These are phyloP conservation scores for Petaurus breviceps DNA, from an alignment of 2,113 vertebrate genomes.

Conservation along the genomic window DNA sequence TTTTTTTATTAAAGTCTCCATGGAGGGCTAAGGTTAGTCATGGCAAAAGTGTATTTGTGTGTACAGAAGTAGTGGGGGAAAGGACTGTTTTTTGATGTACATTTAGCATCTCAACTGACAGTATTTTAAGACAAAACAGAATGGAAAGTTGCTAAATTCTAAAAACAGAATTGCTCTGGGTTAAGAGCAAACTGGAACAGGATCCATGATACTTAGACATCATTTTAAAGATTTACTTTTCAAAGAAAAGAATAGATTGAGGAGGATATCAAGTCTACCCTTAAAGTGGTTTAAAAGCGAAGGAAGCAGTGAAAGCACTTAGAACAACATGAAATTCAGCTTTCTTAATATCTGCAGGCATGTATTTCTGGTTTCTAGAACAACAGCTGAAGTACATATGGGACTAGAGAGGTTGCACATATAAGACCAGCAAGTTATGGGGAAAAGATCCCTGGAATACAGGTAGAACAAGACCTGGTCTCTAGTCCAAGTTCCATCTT, in stretches of 20 bases:
- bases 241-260: not conserved
- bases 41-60: not conserved
- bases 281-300: not conserved
- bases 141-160: not conserved
- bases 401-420: not conserved
- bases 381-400: not conserved
- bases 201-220: not conserved
- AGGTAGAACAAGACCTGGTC: not conserved
- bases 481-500: not conserved
- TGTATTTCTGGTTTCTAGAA: not conserved
- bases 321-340: not conserved
- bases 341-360: not conserved
- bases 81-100: not conserved
- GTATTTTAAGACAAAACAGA: not conserved
- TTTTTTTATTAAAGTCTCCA: not conserved
- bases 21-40: not conserved
- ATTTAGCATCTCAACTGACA: not conserved
- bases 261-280: not conserved
- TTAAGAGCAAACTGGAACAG: not conserved
- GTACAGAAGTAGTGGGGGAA: not conserved
- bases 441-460: not conserved
- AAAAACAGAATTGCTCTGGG: not conserved
- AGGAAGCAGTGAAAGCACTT: not conserved
- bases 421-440: not conserved
- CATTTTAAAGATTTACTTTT: not conserved